Evolutionary conservation across 2,113 vertebrate species (phyloP).

Genomic region (Labeo catla): DNA sequence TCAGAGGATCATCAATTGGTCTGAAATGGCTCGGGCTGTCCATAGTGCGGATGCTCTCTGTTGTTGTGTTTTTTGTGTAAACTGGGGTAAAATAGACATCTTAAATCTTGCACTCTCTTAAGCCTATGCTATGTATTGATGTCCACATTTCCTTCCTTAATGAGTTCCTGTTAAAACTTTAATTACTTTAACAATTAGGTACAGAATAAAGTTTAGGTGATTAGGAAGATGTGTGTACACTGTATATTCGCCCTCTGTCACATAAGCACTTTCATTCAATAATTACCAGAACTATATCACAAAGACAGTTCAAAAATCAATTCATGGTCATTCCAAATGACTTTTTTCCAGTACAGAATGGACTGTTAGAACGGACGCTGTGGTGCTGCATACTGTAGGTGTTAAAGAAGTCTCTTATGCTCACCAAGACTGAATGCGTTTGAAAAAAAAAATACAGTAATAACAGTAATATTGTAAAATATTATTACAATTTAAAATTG

Average conservation of each 20-base stretch:
- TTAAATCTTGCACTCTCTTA: background rate
- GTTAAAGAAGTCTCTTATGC: background rate
- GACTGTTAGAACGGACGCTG: background rate
- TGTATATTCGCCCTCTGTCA: conserved; percentile 47
- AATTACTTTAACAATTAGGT: conserved; percentile 48
- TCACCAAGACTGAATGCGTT: background rate
- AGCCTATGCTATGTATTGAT: conserved; percentile 38
- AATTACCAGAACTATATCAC: background rate
- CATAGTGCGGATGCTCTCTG: background rate
- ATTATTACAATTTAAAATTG: background rate
- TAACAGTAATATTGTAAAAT: background rate
- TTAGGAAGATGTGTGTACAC: conserved; percentile 24
- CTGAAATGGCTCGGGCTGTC: conserved; percentile 16
- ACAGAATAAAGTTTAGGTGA: conserved; percentile 36
- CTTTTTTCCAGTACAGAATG: background rate
- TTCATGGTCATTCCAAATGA: background rate
- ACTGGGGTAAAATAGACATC: background rate
- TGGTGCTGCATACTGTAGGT: background rate
- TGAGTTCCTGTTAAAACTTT: conserved; percentile 39
- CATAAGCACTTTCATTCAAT: background rate
- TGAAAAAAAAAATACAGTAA: background rate
- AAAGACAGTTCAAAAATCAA: background rate
- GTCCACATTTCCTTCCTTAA: conserved; percentile 43
- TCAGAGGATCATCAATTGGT: background rate
- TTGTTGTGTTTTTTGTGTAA: background rate